A percentile compares a stretch with the other conserved stretches of the same genome.
phyloP scores from a whole-genome alignment of 2,888 invertebrate species.

The Nipponacmea schrenckii region DNA sequence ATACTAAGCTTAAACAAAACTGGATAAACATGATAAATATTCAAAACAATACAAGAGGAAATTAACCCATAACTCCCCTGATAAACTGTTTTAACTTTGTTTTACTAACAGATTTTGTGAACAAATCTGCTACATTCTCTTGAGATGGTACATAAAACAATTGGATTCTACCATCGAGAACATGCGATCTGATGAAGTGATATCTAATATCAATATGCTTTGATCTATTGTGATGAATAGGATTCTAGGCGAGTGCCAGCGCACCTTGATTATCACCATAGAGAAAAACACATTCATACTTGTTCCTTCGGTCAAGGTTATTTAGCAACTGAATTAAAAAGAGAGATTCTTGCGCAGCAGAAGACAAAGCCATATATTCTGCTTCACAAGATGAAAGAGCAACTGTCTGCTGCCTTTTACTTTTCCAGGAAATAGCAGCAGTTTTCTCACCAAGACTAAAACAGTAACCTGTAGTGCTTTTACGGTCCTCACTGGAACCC shows the following conservation, averaged over 20 bases:
- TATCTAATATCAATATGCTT: slow-evolving; percentile 8
- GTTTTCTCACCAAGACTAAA: background rate
- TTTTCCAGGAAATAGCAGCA: background rate
- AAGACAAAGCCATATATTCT: slow-evolving; percentile 1
- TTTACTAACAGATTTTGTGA: slow-evolving; percentile 5
- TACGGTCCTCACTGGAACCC: slow-evolving; percentile 4
- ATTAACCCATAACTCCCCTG: background rate
- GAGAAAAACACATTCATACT: background rate
- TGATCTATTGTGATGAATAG: background rate
- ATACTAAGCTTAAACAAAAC: no score
- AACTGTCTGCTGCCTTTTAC: slow-evolving; percentile 3
- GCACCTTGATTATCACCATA: background rate
- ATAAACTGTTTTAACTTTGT: background rate
- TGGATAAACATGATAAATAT: no score
- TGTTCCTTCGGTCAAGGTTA: background rate
- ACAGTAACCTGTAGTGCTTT: background rate
- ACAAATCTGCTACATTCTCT: slow-evolving; percentile 1
- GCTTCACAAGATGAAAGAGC: slow-evolving; percentile 7
- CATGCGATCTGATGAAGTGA: slow-evolving; percentile 5
- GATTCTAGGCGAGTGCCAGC: slow-evolving; percentile 1
- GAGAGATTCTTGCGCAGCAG: background rate
- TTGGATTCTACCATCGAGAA: no score
- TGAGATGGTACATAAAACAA: background rate
- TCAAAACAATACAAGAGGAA: background rate
- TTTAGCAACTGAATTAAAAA: slow-evolving; percentile 1